phyloP scores from a whole-genome alignment of 1,140 invertebrate species.

The Anoplophora glabripennis region DNA sequence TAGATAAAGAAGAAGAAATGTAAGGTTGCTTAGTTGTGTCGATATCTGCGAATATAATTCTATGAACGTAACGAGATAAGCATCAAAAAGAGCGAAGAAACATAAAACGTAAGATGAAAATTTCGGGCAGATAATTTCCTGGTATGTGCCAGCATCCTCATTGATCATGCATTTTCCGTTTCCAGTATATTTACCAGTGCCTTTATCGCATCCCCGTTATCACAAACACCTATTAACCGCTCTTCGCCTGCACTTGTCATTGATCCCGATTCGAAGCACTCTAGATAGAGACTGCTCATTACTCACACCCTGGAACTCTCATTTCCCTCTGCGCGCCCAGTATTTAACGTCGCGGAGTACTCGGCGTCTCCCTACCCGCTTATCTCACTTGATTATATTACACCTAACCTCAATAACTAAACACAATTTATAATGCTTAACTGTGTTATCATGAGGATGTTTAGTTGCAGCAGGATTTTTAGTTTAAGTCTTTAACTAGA shows the following conservation, averaged over 20 bases:
- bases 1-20: no score
- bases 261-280: slow-evolving; percentile 46
- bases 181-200: slow-evolving; percentile 48
- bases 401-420: slow-evolving; percentile 39
- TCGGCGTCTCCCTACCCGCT: slow-evolving; percentile 28
- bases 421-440: slow-evolving; percentile 30
- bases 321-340: slow-evolving; percentile 28
- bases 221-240: slow-evolving; percentile 51
- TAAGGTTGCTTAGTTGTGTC: no score
- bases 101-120: slow-evolving; percentile 42
- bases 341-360: slow-evolving; percentile 35
- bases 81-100: slow-evolving; percentile 26
- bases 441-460: slow-evolving; percentile 1
- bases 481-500: no score
- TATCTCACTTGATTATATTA: slow-evolving; percentile 44
- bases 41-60: no score
- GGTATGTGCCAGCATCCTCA: slow-evolving; percentile 44
- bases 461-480: no score
- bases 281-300: slow-evolving; percentile 49
- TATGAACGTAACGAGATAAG: background rate
- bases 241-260: slow-evolving; percentile 50
- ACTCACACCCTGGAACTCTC: slow-evolving; percentile 42
- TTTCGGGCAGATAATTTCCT: slow-evolving; percentile 46
- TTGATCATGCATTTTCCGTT: slow-evolving; percentile 51
- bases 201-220: slow-evolving; percentile 48